A percentile compares a stretch with the other conserved stretches of the same genome.
phyloP scores from a whole-genome alignment of 2,888 invertebrate species.

The Acrobasis consociella region DNA sequence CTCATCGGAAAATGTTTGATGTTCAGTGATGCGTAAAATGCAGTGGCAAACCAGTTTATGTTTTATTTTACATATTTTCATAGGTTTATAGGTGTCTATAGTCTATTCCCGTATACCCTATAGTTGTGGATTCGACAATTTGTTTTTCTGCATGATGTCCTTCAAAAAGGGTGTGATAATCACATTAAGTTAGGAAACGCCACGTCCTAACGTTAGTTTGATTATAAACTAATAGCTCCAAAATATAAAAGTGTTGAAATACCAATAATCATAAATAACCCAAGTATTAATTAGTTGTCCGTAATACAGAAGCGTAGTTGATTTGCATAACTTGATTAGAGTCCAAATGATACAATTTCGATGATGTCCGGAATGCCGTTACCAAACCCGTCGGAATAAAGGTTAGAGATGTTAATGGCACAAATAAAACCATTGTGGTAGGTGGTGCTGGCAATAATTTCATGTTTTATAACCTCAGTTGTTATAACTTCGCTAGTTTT shows the following conservation, averaged over 20 bases:
- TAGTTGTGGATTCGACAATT: too few relatives aligned
- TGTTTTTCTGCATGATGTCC: too few relatives aligned
- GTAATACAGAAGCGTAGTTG: constrained; percentile 44
- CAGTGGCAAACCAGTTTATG: too few relatives aligned
- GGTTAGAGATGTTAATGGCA: background rate
- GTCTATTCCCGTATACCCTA: too few relatives aligned
- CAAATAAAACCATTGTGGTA: constrained; percentile 4
- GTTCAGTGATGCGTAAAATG: too few relatives aligned
- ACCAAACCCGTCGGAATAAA: constrained; percentile 11
- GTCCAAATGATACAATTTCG: constrained; percentile 22
- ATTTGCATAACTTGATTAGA: constrained; percentile 53
- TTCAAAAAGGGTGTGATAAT: too few relatives aligned
- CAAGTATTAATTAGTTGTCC: constrained; percentile 18
- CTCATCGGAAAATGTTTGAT: too few relatives aligned
- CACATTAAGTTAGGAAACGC: background rate
- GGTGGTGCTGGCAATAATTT: background rate
- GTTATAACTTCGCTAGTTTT: background rate
- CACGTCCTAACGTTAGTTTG: background rate
- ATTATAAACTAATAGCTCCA: constrained; percentile 7
- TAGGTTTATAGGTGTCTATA: too few relatives aligned
- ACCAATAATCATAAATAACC: constrained; percentile 18
- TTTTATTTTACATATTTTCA: too few relatives aligned
- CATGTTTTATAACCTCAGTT: constrained; percentile 1
- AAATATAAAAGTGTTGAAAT: constrained; percentile 9
- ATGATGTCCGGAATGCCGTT: constrained; percentile 9